A percentile compares a stretch with the other conserved stretches of the same genome.
Evolutionary conservation across 2,888 invertebrate species (phyloP).

Genomic region (Troides aeacus): DNA sequence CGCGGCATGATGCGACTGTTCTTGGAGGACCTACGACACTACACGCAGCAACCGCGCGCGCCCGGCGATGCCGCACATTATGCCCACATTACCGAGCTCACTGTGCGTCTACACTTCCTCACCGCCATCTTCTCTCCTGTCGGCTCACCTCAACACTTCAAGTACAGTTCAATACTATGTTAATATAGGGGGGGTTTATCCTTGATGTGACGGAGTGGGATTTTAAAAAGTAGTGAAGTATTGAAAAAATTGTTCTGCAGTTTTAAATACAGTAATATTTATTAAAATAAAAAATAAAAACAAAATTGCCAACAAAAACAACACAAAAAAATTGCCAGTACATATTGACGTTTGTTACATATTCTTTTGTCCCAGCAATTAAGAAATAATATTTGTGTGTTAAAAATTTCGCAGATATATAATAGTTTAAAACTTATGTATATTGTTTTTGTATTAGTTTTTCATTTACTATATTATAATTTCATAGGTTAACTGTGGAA

Average conservation of each 20-base stretch:
- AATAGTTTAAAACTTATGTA: not conserved
- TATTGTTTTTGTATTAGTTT: not conserved
- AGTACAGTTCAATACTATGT: constrained; percentile 59
- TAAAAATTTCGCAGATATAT: not conserved
- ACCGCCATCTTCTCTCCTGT: constrained; percentile 94
- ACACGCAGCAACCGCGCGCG: constrained; percentile 51
- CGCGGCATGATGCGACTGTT: constrained; percentile 96
- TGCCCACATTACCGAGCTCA: constrained; percentile 91
- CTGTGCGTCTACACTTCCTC: constrained; percentile 94
- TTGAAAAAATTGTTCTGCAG: too few species aligned
- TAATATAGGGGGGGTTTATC: not conserved
- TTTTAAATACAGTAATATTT: too few species aligned
- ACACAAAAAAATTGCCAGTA: too few species aligned
- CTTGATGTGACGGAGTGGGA: too few species aligned
- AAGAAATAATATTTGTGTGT: too few species aligned
- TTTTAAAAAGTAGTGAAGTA: too few species aligned
- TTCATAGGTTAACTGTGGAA: constrained; percentile 85
- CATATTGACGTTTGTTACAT: too few species aligned
- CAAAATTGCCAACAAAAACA: too few species aligned
- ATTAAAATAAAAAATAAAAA: too few species aligned
- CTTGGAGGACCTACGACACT: constrained; percentile 91
- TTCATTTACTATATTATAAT: not conserved
- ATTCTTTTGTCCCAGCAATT: too few species aligned
- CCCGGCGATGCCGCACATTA: constrained; percentile 61
- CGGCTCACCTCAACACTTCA: constrained; percentile 93